Evolutionary conservation across 2,797 vertebrate genomes (phyloP).

Genomic region (Peromyscus aztecus): DNA sequence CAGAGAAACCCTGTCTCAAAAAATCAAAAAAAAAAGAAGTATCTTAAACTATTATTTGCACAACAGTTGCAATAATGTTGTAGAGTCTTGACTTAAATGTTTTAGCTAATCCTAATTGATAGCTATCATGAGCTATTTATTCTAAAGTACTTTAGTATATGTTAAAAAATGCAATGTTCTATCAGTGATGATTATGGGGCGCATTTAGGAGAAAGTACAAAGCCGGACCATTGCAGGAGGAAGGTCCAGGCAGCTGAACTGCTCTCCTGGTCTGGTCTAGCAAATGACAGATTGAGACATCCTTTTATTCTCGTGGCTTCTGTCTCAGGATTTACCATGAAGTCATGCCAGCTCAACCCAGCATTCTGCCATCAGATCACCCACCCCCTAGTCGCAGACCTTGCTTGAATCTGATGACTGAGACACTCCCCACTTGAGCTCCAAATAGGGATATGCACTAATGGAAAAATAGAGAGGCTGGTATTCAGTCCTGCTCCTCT

Average conservation of each 20-base stretch:
- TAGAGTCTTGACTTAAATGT: not conserved
- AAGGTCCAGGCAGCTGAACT: not conserved
- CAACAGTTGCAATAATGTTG: not conserved
- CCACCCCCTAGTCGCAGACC: not conserved
- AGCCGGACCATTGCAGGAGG: not conserved
- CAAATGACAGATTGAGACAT: not conserved
- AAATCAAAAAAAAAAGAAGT: too few species aligned
- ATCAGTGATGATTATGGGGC: not conserved
- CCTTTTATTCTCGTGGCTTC: not conserved
- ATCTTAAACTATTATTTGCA: not conserved
- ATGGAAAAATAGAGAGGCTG: slow-evolving; percentile 73
- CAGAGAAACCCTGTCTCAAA: too few species aligned
- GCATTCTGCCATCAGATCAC: not conserved
- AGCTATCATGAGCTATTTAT: not conserved
- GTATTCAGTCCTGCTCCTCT: slow-evolving; percentile 64
- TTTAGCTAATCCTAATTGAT: slow-evolving; percentile 2
- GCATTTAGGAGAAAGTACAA: not conserved
- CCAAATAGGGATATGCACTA: slow-evolving; percentile 34
- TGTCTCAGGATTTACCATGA: not conserved
- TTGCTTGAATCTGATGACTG: slow-evolving; percentile 35
- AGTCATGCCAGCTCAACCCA: not conserved
- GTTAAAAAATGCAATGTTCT: not conserved
- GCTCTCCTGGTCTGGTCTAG: not conserved
- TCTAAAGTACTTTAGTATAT: slow-evolving; percentile 14
- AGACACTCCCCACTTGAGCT: slow-evolving; percentile 1